phyloP scores from a whole-genome alignment of 2,113 vertebrate genomes.

The Ophthalmolycus amberensis region DNA sequence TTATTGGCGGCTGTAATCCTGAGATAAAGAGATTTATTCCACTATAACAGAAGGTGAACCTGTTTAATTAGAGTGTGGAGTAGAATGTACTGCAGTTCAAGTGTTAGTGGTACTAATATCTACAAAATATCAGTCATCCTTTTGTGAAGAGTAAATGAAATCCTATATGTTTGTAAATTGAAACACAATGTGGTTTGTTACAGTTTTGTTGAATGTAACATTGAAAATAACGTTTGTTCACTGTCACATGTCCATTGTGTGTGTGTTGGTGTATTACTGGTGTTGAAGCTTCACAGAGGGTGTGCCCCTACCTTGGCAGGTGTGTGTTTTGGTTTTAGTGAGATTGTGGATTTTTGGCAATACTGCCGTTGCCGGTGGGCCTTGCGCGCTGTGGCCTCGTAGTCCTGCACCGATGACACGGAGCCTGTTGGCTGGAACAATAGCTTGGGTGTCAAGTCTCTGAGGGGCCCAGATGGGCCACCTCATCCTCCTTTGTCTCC shows the following conservation, averaged over 20 bases:
- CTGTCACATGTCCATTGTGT: background rate
- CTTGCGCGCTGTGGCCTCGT: conserved; percentile 58
- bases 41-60: background rate
- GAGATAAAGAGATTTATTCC: background rate
- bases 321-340: conserved; percentile 66
- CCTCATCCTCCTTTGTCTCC: background rate
- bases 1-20: background rate
- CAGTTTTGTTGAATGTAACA: background rate
- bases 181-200: conserved; percentile 7
- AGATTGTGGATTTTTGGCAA: conserved; percentile 63
- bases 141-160: background rate
- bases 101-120: background rate
- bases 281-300: conserved; percentile 14
- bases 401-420: conserved; percentile 56
- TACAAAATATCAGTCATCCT: background rate
- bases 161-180: background rate
- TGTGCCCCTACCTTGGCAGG: conserved; percentile 70
- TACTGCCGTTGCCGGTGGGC: conserved; percentile 26
- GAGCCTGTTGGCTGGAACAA: conserved; percentile 74
- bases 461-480: conserved; percentile 15
- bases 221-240: background rate
- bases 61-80: background rate
- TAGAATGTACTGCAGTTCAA: background rate
- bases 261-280: background rate
- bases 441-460: conserved; percentile 68